A percentile compares a stretch with the other conserved stretches of the same genome.
Conservation (phyloP, 2,888 invertebrate genomes). For the Tenthredo notha region DNA sequence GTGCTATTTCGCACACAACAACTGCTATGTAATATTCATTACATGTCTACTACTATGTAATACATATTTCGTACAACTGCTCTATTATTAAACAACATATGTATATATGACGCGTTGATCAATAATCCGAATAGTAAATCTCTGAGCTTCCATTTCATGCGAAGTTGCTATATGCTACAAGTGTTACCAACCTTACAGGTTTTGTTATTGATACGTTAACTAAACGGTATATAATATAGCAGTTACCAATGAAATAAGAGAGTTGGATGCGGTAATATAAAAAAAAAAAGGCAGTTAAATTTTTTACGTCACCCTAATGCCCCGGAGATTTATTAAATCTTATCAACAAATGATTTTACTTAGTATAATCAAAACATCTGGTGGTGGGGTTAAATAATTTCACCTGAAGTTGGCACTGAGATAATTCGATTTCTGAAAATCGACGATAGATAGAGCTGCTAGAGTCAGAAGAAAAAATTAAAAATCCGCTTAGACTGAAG, state of each 20-base stretch:
- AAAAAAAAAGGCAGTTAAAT: background rate
- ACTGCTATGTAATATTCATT: constrained; percentile 29
- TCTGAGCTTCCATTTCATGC: background rate
- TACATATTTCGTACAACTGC: constrained; percentile 23
- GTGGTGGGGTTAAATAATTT: constrained; percentile 27
- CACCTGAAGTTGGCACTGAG: constrained; percentile 52
- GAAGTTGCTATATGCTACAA: constrained; percentile 11
- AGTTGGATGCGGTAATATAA: background rate
- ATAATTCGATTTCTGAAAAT: background rate
- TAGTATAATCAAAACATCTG: constrained; percentile 36
- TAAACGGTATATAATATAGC: background rate
- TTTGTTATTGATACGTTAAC: constrained; percentile 18
- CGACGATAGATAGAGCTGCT: constrained; percentile 39
- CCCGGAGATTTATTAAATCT: background rate
- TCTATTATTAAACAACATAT: constrained; percentile 46
- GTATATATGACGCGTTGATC: constrained; percentile 44
- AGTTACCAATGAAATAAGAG: background rate
- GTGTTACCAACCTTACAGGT: constrained; percentile 19
- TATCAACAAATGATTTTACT: background rate
- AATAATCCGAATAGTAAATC: constrained; percentile 48
- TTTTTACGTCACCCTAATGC: background rate
- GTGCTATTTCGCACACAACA: constrained; percentile 9
- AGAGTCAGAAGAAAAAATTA: constrained; percentile 13
- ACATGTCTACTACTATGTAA: constrained; percentile 23
- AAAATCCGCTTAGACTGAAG: constrained; percentile 8